Percentiles rank a stretch among this genome's conserved stretches.
These are phyloP conservation scores for Balearica regulorum DNA, from an alignment of 2,797 vertebrate genomes.

Conservation along the genomic window DNA sequence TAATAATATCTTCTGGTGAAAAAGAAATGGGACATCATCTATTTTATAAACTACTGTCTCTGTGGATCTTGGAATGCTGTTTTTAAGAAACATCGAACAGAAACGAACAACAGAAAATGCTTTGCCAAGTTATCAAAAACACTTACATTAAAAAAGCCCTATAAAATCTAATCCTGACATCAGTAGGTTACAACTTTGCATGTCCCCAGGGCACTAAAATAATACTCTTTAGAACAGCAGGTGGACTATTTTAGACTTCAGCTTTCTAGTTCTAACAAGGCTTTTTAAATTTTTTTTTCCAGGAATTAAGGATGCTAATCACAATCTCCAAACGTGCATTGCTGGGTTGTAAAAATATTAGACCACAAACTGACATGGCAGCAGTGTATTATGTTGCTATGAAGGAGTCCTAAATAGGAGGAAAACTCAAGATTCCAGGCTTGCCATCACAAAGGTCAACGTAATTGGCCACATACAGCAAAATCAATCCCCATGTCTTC, in stretches of 20 bases:
- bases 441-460: slow-evolving; percentile 79
- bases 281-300: slow-evolving; percentile 68
- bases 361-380: slow-evolving; percentile 75
- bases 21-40: neutral
- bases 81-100: slow-evolving; percentile 37
- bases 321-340: slow-evolving; percentile 79
- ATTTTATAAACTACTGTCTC: slow-evolving; percentile 32
- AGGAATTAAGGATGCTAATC: slow-evolving; percentile 83
- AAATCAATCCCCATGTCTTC: slow-evolving; percentile 75
- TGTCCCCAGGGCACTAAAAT: slow-evolving; percentile 81
- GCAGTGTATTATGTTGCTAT: slow-evolving; percentile 56
- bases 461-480: slow-evolving; percentile 82
- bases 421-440: slow-evolving; percentile 73
- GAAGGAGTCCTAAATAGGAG: slow-evolving; percentile 76
- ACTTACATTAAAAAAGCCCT: slow-evolving; percentile 65
- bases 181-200: slow-evolving; percentile 79
- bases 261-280: slow-evolving; percentile 78
- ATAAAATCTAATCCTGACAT: slow-evolving; percentile 79
- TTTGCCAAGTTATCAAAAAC: slow-evolving; percentile 73
- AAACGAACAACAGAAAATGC: slow-evolving; percentile 63
- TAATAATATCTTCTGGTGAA: neutral
- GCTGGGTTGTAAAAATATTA: slow-evolving; percentile 75
- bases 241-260: slow-evolving; percentile 80
- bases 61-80: neutral
- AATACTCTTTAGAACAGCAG: slow-evolving; percentile 82